Conservation (phyloP, 2,113 vertebrate species). For the Chinchilla lanigera region DNA sequence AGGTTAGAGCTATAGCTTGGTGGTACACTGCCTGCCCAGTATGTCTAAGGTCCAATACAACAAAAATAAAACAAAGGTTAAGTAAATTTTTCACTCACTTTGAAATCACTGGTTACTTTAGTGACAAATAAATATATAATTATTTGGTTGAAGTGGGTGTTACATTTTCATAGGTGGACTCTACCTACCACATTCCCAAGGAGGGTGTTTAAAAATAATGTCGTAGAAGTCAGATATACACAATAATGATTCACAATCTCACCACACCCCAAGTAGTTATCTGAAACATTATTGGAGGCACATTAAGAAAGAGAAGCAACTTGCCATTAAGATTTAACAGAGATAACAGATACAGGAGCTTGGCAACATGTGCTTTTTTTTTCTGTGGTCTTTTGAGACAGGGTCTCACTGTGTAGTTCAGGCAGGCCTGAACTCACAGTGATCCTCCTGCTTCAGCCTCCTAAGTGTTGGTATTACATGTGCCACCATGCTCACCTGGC, state of each 20-base stretch:
- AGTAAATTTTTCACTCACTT: constrained; percentile 41
- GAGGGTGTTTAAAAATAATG: constrained; percentile 63
- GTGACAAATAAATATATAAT: background rate
- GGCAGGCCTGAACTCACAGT: background rate
- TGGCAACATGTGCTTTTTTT: constrained; percentile 40
- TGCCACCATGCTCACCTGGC: constrained; percentile 5
- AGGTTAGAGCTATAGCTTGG: background rate
- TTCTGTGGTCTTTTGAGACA: background rate
- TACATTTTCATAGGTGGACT: constrained; percentile 16
- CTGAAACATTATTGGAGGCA: constrained; percentile 58
- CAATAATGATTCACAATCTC: constrained; percentile 73
- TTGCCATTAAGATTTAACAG: constrained; percentile 44
- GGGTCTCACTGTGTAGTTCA: background rate
- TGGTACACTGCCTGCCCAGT: background rate
- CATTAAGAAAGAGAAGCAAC: constrained; percentile 63
- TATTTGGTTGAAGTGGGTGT: constrained; percentile 6
- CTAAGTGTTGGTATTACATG: background rate
- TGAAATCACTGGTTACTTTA: constrained; percentile 41
- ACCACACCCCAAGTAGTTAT: constrained; percentile 68
- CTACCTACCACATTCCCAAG: constrained; percentile 36
- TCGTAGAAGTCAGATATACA: constrained; percentile 73
- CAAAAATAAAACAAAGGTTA: constrained; percentile 12
- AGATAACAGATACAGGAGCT: background rate
- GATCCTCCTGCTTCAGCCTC: background rate
- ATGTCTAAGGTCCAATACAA: background rate